Conservation (phyloP, 2,888 invertebrate genomes). For the Lithosia quadra region DNA sequence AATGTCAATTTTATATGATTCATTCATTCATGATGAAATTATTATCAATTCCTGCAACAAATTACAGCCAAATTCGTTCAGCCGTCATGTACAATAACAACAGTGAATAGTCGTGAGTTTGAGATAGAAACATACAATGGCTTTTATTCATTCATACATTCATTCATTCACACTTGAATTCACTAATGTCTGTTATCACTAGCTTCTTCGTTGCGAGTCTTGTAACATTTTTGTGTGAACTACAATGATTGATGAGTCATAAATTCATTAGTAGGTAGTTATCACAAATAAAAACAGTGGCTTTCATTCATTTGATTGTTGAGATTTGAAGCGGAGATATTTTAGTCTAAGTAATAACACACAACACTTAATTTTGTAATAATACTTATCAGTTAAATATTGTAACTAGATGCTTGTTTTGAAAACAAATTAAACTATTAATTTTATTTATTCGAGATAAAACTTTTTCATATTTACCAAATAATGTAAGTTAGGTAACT, state of each 20-base stretch:
- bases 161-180: neutral
- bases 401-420: too few relatives aligned
- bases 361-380: neutral
- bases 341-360: neutral
- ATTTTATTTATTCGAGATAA: too few relatives aligned
- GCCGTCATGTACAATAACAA: too few relatives aligned
- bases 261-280: neutral
- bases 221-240: neutral
- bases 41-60: too few relatives aligned
- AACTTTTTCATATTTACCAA: too few relatives aligned
- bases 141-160: neutral
- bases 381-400: neutral
- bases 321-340: neutral
- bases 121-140: neutral
- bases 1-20: too few relatives aligned
- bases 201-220: too few relatives aligned
- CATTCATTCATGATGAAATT: too few relatives aligned
- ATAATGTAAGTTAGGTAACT: too few relatives aligned
- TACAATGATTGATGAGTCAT: neutral
- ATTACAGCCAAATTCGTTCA: too few relatives aligned
- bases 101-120: too few relatives aligned
- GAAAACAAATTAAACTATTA: too few relatives aligned
- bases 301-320: neutral
- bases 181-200: neutral
- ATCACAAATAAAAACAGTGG: neutral